Base-by-base conservation (phyloP, 2,888 invertebrate genomes). In the Caenorhabditis sp. region DNA sequence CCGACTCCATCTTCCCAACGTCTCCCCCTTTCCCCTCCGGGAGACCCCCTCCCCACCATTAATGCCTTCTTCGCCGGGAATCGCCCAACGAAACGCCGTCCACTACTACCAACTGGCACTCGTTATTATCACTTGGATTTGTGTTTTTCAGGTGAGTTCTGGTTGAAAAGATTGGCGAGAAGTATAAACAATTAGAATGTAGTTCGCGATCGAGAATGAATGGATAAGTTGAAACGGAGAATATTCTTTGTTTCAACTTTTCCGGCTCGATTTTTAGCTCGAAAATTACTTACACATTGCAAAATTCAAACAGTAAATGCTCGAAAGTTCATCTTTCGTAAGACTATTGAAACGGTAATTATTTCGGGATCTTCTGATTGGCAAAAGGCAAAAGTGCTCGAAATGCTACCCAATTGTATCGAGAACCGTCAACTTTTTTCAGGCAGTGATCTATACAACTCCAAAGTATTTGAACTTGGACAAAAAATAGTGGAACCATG, bases 51-150 rank as follows among this genome's bases (percentile, higher is more conserved):
- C 10, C 28, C n/a, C 19, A n/a, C 19, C 19, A 31, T 31, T 35
- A 19, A 47, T 47, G 47, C 35, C 35, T 35, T 58, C 66, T 59
- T 22, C 51, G 24, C 41, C 69, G 35, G 63, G 54, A 47, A 28
- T 51, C 26, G 75, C 82, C 4, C 70, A 80, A 59, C 73, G 54
- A 31, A 74, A 72, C 54, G 73, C 63, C 31, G 59, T 82, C 24
- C 59, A 56, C 63, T 77, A 63, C 26, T 74, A 77, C 47, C 61
- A 73, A 6, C 22, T 73, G 0, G 47, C 77, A 6, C 63, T 82
- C 0, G 82, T 77, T 22, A 51, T 77, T 61, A 51, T 82, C 44
- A 73, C 77, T 10, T 82, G 82, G 82, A 8, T 68, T 8, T 77
- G 72, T 49, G 77, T 77, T 22, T 77, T 77, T 63, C 77, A 82